A percentile compares a stretch with the other conserved stretches of the same genome.
Evolutionary conservation across 2,113 vertebrate species (phyloP).

Genomic region (Gavia stellata): DNA sequence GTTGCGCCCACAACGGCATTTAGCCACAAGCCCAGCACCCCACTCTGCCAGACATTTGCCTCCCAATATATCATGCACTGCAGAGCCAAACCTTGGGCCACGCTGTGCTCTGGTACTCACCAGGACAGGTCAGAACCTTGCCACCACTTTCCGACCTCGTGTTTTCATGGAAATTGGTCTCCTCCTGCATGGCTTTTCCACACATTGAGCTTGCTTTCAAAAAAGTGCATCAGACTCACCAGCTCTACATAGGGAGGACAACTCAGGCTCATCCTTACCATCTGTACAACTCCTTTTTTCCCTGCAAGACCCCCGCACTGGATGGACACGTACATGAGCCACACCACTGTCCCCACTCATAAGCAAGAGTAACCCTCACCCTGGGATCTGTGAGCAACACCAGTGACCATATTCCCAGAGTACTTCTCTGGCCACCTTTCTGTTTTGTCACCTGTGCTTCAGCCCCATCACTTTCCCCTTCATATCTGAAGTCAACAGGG

Average conservation of each 20-base stretch:
- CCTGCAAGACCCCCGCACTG: neutral
- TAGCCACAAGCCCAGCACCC: neutral
- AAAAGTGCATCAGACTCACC: neutral
- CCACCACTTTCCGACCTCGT: neutral
- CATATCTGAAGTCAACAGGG: neutral
- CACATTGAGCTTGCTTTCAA: neutral
- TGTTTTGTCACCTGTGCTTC: neutral
- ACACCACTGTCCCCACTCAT: neutral
- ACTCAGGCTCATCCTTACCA: neutral
- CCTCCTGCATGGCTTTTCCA: neutral
- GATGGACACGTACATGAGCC: rapidly evolving
- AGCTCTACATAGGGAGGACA: neutral
- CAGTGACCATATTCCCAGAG: neutral
- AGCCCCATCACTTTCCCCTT: neutral
- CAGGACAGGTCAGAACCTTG: neutral
- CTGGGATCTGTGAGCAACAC: neutral
- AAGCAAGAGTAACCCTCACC: neutral
- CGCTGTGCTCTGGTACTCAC: rapidly evolving
- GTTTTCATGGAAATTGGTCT: neutral
- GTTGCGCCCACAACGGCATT: neutral
- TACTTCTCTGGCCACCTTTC: neutral
- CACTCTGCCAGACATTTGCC: neutral
- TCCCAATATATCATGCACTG: rapidly evolving
- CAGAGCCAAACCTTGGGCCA: neutral
- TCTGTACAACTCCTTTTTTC: neutral